Base-by-base conservation (phyloP, 2,113 vertebrate genomes). In the Bubo bubo region DNA sequence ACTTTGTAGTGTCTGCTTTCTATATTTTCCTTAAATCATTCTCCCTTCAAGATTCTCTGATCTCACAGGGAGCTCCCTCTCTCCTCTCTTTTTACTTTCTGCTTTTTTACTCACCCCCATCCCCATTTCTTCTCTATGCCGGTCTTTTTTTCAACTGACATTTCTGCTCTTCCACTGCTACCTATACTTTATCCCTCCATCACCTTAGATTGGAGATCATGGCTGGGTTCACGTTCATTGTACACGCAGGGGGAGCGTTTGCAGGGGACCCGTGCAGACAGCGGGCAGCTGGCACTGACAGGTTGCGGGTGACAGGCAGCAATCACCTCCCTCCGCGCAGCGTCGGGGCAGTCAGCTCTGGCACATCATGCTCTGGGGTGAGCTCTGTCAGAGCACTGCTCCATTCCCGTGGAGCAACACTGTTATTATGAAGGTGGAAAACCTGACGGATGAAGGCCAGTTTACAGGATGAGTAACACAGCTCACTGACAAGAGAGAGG, bases 171-270 rank as follows among this genome's bases (percentile, higher is more conserved):
- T 60, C 49, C n/a, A 53, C 30, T 53, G 53, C 63, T 45, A 66
- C 35, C 34, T 60, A 45, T 35, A 64, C 20, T 66, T 66, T 10
- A 64, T 22, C 32, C 28, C n/a, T 86, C 67, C 32, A 11, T 24
- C 45, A 26, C 32, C 35, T 80, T 16, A 58, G 59, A 45, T 45
- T 3, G 41, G 30, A 94, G 71, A 60, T 53, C 58, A 9, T 1
- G 3, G 52, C 79, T 82, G 55, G n/a, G 88, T 60, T 73, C 53
- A 17, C 0, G 0, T 17, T 67, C 34, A 45, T 2, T 60, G 68
- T 77, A 41, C 64, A 35, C 0, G 0, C 49, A 58, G 14, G 11
- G 32, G 14, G 5, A 84, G 34, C 0, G 0, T 70, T n/a, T 67
- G 67, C 47, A 84, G 43, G 22, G 53, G 43, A 86, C 6, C 7